phyloP scores from a whole-genome alignment of 1,140 invertebrate genomes.

The Zaprionus davidi region DNA sequence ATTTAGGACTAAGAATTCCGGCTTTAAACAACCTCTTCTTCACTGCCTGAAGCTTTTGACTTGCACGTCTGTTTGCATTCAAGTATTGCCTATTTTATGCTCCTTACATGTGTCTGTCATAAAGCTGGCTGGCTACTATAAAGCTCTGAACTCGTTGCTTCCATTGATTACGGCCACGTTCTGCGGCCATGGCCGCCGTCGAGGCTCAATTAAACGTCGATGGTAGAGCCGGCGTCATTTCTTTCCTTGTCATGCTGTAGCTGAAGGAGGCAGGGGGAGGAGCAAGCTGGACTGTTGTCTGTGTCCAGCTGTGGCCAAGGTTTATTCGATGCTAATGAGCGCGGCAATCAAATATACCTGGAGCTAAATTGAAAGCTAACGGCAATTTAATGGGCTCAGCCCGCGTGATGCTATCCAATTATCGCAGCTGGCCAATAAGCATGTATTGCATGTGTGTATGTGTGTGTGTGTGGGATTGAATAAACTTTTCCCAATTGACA shows the following conservation, averaged over 20 bases:
- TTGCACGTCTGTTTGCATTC: not conserved
- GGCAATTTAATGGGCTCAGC: slow-evolving; percentile 59
- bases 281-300: not conserved
- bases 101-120: slow-evolving; percentile 18
- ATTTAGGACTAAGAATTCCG: not conserved
- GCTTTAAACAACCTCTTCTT: not conserved
- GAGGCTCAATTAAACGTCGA: slow-evolving; percentile 42
- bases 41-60: not conserved
- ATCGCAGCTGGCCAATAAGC: slow-evolving; percentile 31
- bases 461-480: not conserved
- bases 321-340: slow-evolving; percentile 66
- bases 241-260: not conserved
- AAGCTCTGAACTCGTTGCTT: not conserved
- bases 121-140: slow-evolving; percentile 3
- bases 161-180: slow-evolving; percentile 6
- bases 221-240: not conserved
- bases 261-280: not conserved
- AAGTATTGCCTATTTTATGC: slow-evolving; percentile 16
- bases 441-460: not conserved
- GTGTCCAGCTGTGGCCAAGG: slow-evolving; percentile 38
- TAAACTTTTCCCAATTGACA: slow-evolving; percentile 29
- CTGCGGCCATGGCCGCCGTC: slow-evolving; percentile 17
- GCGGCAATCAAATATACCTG: slow-evolving; percentile 46
- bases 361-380: slow-evolving; percentile 72
- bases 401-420: slow-evolving; percentile 25